Base-by-base conservation (phyloP, 2,113 vertebrate genomes). In the Rhipidura dahli region DNA sequence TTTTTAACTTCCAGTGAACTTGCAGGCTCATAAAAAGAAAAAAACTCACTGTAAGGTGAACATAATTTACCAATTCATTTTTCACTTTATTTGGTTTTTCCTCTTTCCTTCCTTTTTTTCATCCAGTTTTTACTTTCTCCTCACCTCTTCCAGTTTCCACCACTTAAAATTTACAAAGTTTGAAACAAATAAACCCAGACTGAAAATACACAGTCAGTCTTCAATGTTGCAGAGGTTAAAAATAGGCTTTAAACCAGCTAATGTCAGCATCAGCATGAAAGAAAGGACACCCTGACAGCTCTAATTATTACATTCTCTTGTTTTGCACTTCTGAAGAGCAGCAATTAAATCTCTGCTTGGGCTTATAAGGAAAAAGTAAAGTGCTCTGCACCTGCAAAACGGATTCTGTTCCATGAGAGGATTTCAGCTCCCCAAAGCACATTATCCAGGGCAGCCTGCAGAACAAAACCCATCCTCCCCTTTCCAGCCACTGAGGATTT, bases 291-390 rank as follows among this genome's bases (percentile, higher is more conserved):
- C 97, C 96, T 96, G 97, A 97, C 96, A 97, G 83, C 94, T 97
- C 95, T 97, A 98, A 98, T 97, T 97, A 97, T 97, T 98, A 97
- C 83, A 96, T 97, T 98, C 96, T 97, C 96, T 97, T 97, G 94
- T 97, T 97, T 97, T 95, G 94, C 91, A 90, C 88, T 97, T 97
- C 79, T 91, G 90, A 97, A 97, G 91, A 97, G 82, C 91, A 97
- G 96, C 97, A 98, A 97, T 97, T 98, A 98, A 96, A 95, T 94
- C 88, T 94, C 94, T 91, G 66, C 96, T 97, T 96, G 93, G 94
- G 92, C 94, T 97, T 96, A 89, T 47, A 89, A 94, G 93, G 88
- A 94, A 90, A 96, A 91, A 97, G 91, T 93, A 83, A 92, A 92
- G 87, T 75, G 88, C 85, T 97, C 91, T 83, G 93, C 96, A 97